Base-by-base conservation (phyloP, 2,797 vertebrate species). In the Pseudotriccus pelzelni region DNA sequence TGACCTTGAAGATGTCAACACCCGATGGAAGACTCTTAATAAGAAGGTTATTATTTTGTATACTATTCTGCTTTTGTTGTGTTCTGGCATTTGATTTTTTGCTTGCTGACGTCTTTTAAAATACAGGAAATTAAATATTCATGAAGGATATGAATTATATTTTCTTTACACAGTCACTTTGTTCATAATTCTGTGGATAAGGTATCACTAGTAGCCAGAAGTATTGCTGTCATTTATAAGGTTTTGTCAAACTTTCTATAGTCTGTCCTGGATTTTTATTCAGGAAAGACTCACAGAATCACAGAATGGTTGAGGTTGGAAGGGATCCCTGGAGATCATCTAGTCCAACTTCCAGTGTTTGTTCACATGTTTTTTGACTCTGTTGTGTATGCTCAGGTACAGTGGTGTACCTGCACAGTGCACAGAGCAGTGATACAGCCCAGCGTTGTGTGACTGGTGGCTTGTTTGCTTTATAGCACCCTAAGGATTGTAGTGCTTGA, bases 1-100 rank as follows among this genome's bases (percentile, higher is more conserved):
- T 4, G 99, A 99, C 96, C 97, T 99, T 92, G 99, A 99, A 9
- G 98, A 98, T 32, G 97, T 98, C 95, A 99, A 98, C 91, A 94
- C 97, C 12, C 98, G 98, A 72, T 99, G 99, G 99, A 99, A 99
- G 96, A 99, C 99, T 32, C 98, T 99, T 82, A 99, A 99, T 97
- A 99, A 99, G 97, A 99, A 99, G 99, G 99, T 99, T 87, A 34
- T 60, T 81, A 86, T 87, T 49, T 50, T 56, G 5, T 87, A n/a
- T 86, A 67, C 55, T 87, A 0, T 39, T 81, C 44, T 84, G 44
- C 36, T 84, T 82, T 81, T 82, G 22, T 77, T 77, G 28, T 72
- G 34, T 62, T 58, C 30, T 93, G 44, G 39, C 28, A 89, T 86
- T 87, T 69, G 32, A 41, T 86, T 88, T 47, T 88, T 95, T 91